Conservation (phyloP, 2,797 vertebrate species). For the Aplochiton taeniatus region DNA sequence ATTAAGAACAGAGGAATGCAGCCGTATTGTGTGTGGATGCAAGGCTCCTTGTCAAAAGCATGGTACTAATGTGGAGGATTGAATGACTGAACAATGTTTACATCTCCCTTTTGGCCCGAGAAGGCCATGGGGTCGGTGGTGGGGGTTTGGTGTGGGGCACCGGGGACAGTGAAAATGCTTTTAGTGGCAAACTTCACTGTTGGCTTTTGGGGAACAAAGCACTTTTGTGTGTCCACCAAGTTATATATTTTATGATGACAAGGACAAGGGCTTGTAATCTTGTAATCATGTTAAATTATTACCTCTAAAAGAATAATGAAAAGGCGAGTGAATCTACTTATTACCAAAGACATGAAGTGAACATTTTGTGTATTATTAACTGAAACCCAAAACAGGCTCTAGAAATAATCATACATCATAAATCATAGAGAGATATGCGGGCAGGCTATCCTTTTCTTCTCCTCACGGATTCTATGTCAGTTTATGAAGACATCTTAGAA, state of each 20-base stretch:
- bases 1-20: constrained; percentile 57
- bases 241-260: constrained; percentile 37
- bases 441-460: constrained; percentile 14
- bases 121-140: constrained; percentile 38
- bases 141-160: constrained; percentile 42
- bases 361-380: constrained; percentile 30
- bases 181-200: constrained; percentile 48
- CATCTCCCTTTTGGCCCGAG: constrained; percentile 65
- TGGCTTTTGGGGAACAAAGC: constrained; percentile 48
- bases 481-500: constrained; percentile 10
- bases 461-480: constrained; percentile 8
- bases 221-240: constrained; percentile 37
- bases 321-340: constrained; percentile 41
- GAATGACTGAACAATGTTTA: constrained; percentile 78
- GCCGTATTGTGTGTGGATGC: constrained; percentile 61
- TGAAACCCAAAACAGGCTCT: constrained; percentile 39
- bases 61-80: constrained; percentile 69
- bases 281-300: constrained; percentile 45
- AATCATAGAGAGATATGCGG: constrained; percentile 13
- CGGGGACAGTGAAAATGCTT: constrained; percentile 28
- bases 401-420: constrained; percentile 17
- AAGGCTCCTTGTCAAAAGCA: constrained; percentile 70
- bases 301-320: constrained; percentile 50
- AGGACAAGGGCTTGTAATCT: constrained; percentile 27
- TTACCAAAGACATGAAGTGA: constrained; percentile 37